Evolutionary conservation across 2,888 invertebrate species (phyloP).

Genomic region (Orgyia antiqua): DNA sequence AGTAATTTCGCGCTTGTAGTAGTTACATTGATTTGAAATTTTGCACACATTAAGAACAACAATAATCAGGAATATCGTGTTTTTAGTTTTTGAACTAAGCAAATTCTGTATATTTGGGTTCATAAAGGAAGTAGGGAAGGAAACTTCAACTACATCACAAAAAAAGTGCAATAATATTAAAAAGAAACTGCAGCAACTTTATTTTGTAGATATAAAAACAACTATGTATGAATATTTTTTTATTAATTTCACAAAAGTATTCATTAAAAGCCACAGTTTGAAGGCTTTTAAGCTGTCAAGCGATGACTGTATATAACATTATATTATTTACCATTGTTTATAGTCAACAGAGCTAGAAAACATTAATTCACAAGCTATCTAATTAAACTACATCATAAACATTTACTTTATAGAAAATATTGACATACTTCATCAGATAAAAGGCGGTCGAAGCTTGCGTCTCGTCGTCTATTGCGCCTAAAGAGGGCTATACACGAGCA

Average conservation of each 20-base stretch:
- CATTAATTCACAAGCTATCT: conserved; percentile 67
- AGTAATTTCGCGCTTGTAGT: too few relatives aligned
- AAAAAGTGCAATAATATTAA: too few relatives aligned
- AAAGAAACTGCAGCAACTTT: too few relatives aligned
- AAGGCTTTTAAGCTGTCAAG: conserved; percentile 77
- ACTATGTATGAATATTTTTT: conserved; percentile 63
- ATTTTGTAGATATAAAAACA: conserved; percentile 10
- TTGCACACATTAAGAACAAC: too few relatives aligned
- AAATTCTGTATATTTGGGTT: too few relatives aligned
- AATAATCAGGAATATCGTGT: too few relatives aligned
- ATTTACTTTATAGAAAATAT: conserved; percentile 73
- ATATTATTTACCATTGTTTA: conserved; percentile 36
- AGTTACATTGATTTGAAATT: too few relatives aligned
- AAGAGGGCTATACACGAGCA: too few relatives aligned
- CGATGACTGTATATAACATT: conserved; percentile 51
- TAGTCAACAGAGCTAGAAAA: conserved; percentile 58
- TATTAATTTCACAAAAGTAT: conserved; percentile 78
- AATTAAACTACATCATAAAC: conserved; percentile 60
- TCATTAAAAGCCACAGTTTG: conserved; percentile 75
- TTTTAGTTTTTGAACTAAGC: too few relatives aligned
- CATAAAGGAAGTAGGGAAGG: too few relatives aligned
- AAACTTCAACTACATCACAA: too few relatives aligned
- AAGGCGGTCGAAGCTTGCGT: conserved; percentile 66
- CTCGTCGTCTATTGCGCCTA: conserved; percentile 52
- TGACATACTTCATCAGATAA: conserved; percentile 57